A percentile compares a stretch with the other conserved stretches of the same genome.
These are phyloP conservation scores for Pyxicephalus adspersus DNA, from an alignment of 2,113 vertebrate genomes.

Conservation along the genomic window DNA sequence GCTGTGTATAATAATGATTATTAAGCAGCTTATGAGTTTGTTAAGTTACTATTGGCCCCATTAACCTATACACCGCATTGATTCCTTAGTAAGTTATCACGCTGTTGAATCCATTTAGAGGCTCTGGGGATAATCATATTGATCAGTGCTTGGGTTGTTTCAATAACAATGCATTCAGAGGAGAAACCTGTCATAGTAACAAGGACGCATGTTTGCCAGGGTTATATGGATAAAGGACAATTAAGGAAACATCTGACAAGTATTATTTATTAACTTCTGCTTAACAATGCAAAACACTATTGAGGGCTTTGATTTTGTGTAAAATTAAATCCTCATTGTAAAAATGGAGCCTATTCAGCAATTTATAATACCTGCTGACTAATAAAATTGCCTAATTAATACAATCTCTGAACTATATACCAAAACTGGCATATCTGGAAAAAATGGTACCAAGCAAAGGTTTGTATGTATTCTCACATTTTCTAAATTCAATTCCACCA, in stretches of 20 bases:
- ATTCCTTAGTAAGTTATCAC: slow-evolving; percentile 59
- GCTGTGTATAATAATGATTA: slow-evolving; percentile 61
- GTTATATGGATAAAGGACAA: slow-evolving; percentile 11
- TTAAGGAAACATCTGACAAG: slow-evolving; percentile 6
- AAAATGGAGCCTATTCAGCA: neutral
- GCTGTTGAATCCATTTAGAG: slow-evolving; percentile 54
- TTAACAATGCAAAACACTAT: neutral
- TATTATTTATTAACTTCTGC: slow-evolving; percentile 3
- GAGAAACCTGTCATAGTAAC: neutral
- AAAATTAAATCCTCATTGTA: neutral
- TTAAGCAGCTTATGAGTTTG: slow-evolving; percentile 59
- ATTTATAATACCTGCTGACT: neutral
- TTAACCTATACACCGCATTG: slow-evolving; percentile 61
- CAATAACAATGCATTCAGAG: slow-evolving; percentile 29
- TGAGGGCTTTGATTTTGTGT: neutral
- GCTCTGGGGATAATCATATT: slow-evolving; percentile 57
- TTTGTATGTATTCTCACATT: too few relatives aligned
- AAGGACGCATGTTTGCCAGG: neutral
- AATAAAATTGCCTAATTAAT: neutral
- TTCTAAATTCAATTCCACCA: too few relatives aligned
- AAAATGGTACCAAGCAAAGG: too few relatives aligned
- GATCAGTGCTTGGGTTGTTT: slow-evolving; percentile 36
- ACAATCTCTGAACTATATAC: neutral
- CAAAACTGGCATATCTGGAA: neutral
- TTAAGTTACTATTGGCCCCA: slow-evolving; percentile 57